These are phyloP conservation scores for Leucophenga maculata DNA, from an alignment of 2,888 invertebrate genomes.

Conservation along the genomic window DNA sequence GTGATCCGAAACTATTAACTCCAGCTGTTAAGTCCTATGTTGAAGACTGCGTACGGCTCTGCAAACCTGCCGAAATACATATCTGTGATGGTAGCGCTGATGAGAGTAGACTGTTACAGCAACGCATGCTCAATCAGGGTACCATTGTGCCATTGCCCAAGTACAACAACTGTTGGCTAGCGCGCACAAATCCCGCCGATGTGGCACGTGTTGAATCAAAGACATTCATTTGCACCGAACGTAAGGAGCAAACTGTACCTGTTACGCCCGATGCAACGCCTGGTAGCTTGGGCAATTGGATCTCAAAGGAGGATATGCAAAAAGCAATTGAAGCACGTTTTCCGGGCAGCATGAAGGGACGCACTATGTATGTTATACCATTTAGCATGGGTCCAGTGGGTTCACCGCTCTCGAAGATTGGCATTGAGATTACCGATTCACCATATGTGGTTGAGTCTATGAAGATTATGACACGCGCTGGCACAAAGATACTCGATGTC, in stretches of 20 bases:
- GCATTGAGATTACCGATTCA: slow-evolving; percentile 97
- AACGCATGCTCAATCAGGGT: slow-evolving; percentile 84
- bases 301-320: slow-evolving; percentile 86
- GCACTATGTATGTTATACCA: slow-evolving; percentile 98
- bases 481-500: slow-evolving; percentile 74
- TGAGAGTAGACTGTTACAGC: slow-evolving; percentile 83
- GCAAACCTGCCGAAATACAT: slow-evolving; percentile 89
- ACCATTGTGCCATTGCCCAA: slow-evolving; percentile 86
- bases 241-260: slow-evolving; percentile 87
- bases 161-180: slow-evolving; percentile 95
- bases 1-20: slow-evolving; percentile 72
- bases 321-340: slow-evolving; percentile 87
- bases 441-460: slow-evolving; percentile 98
- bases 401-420: slow-evolving; percentile 95
- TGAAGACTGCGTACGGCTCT: slow-evolving; percentile 85
- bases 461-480: slow-evolving; percentile 97
- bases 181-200: slow-evolving; percentile 96
- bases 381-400: slow-evolving; percentile 99
- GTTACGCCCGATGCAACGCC: slow-evolving; percentile 82
- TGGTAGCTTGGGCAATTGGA: slow-evolving; percentile 94
- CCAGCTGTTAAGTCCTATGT: slow-evolving; percentile 78
- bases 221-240: slow-evolving; percentile 92
- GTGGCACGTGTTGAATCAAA: slow-evolving; percentile 97
- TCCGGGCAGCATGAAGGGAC: slow-evolving; percentile 89
- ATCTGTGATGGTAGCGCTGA: slow-evolving; percentile 93